Evolutionary conservation across 2,797 vertebrate genomes (phyloP).

Genomic region (Diplodus puntazzo): DNA sequence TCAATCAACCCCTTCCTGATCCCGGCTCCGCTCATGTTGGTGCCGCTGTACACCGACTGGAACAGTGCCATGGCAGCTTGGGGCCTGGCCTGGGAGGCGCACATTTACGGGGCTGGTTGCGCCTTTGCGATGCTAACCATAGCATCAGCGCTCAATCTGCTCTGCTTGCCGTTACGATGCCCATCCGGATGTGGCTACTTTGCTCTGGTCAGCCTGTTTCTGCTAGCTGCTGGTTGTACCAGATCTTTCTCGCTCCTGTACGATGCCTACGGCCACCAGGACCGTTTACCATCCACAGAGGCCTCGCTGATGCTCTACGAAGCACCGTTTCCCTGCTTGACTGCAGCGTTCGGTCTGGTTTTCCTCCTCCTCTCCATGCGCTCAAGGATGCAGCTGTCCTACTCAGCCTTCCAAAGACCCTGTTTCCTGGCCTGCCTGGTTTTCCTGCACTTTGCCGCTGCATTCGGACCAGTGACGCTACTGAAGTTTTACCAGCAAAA

Average conservation of each 20-base stretch:
- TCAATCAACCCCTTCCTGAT: slow-evolving; percentile 72
- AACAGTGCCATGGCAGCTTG: slow-evolving; percentile 90
- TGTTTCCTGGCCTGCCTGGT: slow-evolving; percentile 87
- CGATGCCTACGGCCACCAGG: slow-evolving; percentile 90
- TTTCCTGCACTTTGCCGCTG: slow-evolving; percentile 86
- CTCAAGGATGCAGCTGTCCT: slow-evolving; percentile 86
- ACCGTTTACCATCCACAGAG: slow-evolving; percentile 83
- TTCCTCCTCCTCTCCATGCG: slow-evolving; percentile 92
- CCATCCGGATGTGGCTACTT: slow-evolving; percentile 88
- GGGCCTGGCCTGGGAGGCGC: slow-evolving; percentile 93
- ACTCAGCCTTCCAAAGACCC: slow-evolving; percentile 88
- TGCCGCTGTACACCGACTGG: slow-evolving; percentile 90
- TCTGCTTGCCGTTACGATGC: slow-evolving; percentile 88
- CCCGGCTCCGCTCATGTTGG: slow-evolving; percentile 84
- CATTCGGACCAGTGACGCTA: slow-evolving; percentile 86
- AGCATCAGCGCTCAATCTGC: slow-evolving; percentile 87
- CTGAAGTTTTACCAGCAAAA: slow-evolving; percentile 85
- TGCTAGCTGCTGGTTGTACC: slow-evolving; percentile 85
- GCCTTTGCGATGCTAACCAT: slow-evolving; percentile 87
- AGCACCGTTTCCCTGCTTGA: slow-evolving; percentile 91
- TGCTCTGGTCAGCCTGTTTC: slow-evolving; percentile 87
- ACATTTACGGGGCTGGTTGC: slow-evolving; percentile 90
- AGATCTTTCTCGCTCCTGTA: slow-evolving; percentile 90
- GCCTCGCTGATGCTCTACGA: slow-evolving; percentile 89
- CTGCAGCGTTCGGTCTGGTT: slow-evolving; percentile 89